Percentiles rank a stretch among this genome's conserved stretches.
Evolutionary conservation across 2,888 invertebrate species (phyloP).

Genomic region (Norana najaformis): DNA sequence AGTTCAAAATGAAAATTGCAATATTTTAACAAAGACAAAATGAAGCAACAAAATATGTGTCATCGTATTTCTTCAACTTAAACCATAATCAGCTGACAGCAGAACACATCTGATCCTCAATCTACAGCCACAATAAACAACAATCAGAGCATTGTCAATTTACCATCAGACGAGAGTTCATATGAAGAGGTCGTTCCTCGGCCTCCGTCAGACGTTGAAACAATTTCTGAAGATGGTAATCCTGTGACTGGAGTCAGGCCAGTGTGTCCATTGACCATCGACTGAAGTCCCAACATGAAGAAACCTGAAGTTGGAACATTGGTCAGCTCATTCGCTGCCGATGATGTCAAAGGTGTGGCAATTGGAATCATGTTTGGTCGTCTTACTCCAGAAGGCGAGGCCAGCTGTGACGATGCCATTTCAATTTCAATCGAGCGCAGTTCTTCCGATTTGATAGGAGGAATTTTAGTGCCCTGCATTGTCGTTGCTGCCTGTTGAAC

Average conservation of each 20-base stretch:
- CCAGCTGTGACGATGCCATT: not conserved
- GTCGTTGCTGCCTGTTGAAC: not conserved
- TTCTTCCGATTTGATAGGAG: not conserved
- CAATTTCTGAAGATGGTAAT: not conserved
- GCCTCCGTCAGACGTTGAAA: not conserved
- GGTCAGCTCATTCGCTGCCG: constrained; percentile 44
- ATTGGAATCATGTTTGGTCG: constrained; percentile 30
- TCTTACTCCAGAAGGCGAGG: not conserved
- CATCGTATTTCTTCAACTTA: not conserved
- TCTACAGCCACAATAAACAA: not conserved
- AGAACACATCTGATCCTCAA: not conserved
- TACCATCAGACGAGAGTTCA: not conserved
- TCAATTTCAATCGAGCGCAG: not conserved
- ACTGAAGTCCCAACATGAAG: constrained; percentile 66
- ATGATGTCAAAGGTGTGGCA: not conserved
- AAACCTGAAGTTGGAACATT: constrained; percentile 57
- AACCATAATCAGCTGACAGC: not conserved
- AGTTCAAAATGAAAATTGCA: not conserved
- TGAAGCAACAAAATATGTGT: not conserved
- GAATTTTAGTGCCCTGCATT: not conserved
- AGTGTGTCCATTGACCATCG: constrained; percentile 89
- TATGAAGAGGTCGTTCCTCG: not conserved
- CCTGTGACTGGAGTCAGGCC: constrained; percentile 78
- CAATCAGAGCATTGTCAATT: not conserved
- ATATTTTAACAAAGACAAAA: not conserved